phyloP scores from a whole-genome alignment of 1,140 invertebrate species.

The Piezodorus guildinii region DNA sequence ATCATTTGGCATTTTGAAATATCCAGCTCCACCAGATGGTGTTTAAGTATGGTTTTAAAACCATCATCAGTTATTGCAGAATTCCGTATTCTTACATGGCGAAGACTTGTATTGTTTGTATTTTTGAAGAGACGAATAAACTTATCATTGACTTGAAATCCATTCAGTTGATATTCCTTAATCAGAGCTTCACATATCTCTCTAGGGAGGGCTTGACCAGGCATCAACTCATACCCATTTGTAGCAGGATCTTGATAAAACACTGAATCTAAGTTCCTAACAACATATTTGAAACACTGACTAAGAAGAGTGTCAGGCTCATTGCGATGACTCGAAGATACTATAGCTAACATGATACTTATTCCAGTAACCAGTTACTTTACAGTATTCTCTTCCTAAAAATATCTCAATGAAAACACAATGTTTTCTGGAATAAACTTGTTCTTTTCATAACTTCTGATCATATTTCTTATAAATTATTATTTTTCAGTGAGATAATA shows the following conservation, averaged over 20 bases:
- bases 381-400: too few relatives aligned
- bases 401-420: too few relatives aligned
- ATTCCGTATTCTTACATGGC: constrained; percentile 53
- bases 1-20: constrained; percentile 56
- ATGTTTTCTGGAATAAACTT: too few relatives aligned
- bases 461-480: too few relatives aligned
- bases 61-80: constrained; percentile 56
- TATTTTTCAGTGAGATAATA: too few relatives aligned
- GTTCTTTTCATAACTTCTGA: too few relatives aligned
- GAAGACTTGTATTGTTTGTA: constrained; percentile 49
- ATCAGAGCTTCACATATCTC: constrained; percentile 62
- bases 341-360: constrained; percentile 12
- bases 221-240: constrained; percentile 31
- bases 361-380: neutral
- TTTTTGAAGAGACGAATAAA: constrained; percentile 63
- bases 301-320: constrained; percentile 35
- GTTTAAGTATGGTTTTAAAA: constrained; percentile 52
- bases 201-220: constrained; percentile 47
- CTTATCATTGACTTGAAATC: constrained; percentile 39
- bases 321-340: constrained; percentile 17
- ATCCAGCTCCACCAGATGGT: constrained; percentile 59
- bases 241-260: constrained; percentile 28
- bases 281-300: constrained; percentile 34
- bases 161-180: constrained; percentile 43
- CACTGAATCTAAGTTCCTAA: constrained; percentile 31